Evolutionary conservation across 1,140 invertebrate genomes (phyloP), one percentile per base, ranked within the genome.

Genomic region (Planococcus citri): DNA sequence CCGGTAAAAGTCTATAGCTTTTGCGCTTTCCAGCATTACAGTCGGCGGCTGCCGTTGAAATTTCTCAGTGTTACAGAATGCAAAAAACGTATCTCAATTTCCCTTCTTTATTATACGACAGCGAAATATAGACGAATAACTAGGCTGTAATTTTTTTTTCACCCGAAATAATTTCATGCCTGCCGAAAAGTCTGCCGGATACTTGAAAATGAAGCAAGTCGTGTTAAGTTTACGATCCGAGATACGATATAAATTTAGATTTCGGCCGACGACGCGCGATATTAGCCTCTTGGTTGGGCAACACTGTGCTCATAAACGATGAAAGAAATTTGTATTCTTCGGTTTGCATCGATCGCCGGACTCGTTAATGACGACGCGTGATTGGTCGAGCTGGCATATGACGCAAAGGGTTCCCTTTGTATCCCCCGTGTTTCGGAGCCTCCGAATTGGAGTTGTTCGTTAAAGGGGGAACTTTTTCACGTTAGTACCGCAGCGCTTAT

Each of bases 361-460:
- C 41, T 51, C 6, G 41, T 14, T 20, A 24, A 25, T 14, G 22
- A 64, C 21, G 60, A 17, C 22, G 10, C 60, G 60, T 27, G 22
- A 64, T 64, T 64, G 60, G 60, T 9, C 22, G 20, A 64, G 10
- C 21, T n/a, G 9, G 60, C 22, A 64, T 14, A 64, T 64, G 60
- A 64, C 60, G 60, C 60, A 64, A 64, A 64, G 60, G 60, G 60
- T 27, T 64, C 60, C 60, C 60, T 2, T 22, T 20, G 60, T 64
- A 24, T 64, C 22, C 60, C 60, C 60, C 20, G 10, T 64, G 21
- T 27, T 17, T 10, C n/a, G n/a, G n/a, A 64, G 60, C 60, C 60
- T 27, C 10, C 25, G 60, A 25, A 64, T 27, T 64, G 51, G 60
- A 24, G 60, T 64, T 4, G 3, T 21, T 64, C 60, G 10, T 22